A percentile compares a stretch with the other conserved stretches of the same genome.
Evolutionary conservation across 2,797 vertebrate genomes (phyloP).

Genomic region (Phrynocephalus vlangalii): DNA sequence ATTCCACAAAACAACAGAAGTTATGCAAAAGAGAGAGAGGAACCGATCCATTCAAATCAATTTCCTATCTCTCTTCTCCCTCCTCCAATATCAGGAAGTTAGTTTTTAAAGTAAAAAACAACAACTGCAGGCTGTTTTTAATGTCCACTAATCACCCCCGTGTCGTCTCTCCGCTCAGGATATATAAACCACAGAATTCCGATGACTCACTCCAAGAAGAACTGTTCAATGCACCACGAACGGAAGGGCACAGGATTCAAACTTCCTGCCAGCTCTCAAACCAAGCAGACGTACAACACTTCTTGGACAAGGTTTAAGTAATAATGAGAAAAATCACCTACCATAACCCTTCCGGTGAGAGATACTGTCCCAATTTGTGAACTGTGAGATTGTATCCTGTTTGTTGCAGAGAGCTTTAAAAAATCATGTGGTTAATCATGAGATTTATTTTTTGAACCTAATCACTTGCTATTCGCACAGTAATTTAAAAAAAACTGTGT

Average conservation of each 20-base stretch:
- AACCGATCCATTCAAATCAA: constrained; percentile 27
- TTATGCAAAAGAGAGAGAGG: constrained; percentile 22
- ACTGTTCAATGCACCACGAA: constrained; percentile 75
- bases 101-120: not conserved
- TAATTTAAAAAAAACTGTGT: too few relatives aligned
- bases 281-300: constrained; percentile 70
- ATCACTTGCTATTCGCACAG: not conserved
- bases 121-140: constrained; percentile 59
- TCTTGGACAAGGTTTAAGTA: constrained; percentile 70
- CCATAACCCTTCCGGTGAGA: constrained; percentile 68
- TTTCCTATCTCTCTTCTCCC: constrained; percentile 63
- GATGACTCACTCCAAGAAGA: constrained; percentile 79
- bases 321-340: constrained; percentile 69
- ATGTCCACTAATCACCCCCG: constrained; percentile 69
- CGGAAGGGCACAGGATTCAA: constrained; percentile 81
- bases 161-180: constrained; percentile 77
- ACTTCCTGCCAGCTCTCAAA: constrained; percentile 81
- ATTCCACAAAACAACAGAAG: constrained; percentile 20
- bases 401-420: constrained; percentile 57
- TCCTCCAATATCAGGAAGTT: not conserved
- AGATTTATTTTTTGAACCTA: not conserved
- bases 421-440: not conserved
- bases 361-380: constrained; percentile 62
- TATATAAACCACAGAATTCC: constrained; percentile 84
- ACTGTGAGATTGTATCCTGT: constrained; percentile 73